Evolutionary conservation across 2,113 vertebrate species (phyloP), one percentile per base, ranked within the genome.

Genomic region (Strix uralensis): DNA sequence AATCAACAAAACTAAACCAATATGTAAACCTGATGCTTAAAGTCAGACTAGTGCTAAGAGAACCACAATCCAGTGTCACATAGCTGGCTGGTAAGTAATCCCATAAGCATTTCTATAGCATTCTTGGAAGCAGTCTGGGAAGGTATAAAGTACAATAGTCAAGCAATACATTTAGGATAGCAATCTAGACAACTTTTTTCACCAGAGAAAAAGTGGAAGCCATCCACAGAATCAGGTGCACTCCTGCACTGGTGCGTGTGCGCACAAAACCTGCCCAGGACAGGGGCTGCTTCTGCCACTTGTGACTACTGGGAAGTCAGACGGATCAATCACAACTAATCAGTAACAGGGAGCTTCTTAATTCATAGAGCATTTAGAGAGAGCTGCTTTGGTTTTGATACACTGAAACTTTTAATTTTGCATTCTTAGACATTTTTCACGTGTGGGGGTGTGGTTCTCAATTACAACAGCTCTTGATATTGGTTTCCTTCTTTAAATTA

Each of bases 221-320:
- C 20, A 42, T 12, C 23, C 57, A 23, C 30, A 30, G 40, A 44
- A 65, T 15, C 16, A 47, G 15, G 15, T 34, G 47, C 3, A 1
- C 26, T 25, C 13, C 10, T 51, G 11, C 36, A 88, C 21, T 17
- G 30, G 13, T 1, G 10, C 0, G 0, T 49, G 14, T 5, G 3
- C 1, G 7, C 49, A 15, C 23, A 42, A 73, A 51, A 82, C n/a
- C 51, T 30, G 20, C 12, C 7, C 51, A 23, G 15, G 46, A 44
- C 20, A n/a, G 46, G n/a, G 61, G n/a, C 9, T 5, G 2, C 22
- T 67, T 59, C 46, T 38, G 26, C n/a, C 2, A 3, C 27, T 38
- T 16, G 2, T n/a, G 27, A 34, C 51, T n/a, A 13, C 10, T 11
- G 32, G 10, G 23, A 62, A 62, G 27, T 14, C 2, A 0, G 73